Evolutionary conservation across 2,888 invertebrate species (phyloP).

Genomic region (Rhamnusium bicolor): DNA sequence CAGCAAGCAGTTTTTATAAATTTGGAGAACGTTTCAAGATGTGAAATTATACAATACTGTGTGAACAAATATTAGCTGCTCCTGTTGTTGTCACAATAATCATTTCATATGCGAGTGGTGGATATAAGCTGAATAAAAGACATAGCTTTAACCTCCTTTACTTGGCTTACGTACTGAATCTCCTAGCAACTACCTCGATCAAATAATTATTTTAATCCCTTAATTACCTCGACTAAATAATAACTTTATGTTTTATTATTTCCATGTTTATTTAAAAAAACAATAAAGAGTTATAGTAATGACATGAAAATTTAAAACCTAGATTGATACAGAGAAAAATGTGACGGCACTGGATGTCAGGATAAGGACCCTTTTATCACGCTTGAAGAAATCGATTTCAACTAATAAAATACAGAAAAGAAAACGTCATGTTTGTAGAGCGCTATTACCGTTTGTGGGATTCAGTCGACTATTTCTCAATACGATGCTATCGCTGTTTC

Average conservation of each 20-base stretch:
- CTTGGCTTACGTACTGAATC: neutral
- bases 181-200: neutral
- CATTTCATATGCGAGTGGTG: too few relatives aligned
- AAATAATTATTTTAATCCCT: neutral
- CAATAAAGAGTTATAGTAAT: neutral
- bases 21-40: too few relatives aligned
- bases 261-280: neutral
- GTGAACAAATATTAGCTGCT: too few relatives aligned
- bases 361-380: constrained; percentile 53
- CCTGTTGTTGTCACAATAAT: too few relatives aligned
- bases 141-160: neutral
- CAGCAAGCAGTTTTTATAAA: too few relatives aligned
- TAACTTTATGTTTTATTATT: neutral
- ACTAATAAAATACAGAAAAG: constrained; percentile 60
- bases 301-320: neutral
- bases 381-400: constrained; percentile 59
- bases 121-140: neutral
- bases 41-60: too few relatives aligned
- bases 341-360: constrained; percentile 48
- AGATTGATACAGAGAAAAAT: constrained; percentile 24
- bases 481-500: constrained; percentile 46
- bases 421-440: constrained; percentile 58
- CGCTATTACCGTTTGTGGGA: constrained; percentile 51
- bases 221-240: neutral
- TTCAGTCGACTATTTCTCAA: constrained; percentile 45